Conservation (phyloP, 2,113 vertebrate genomes). For the Loxodonta africana region DNA sequence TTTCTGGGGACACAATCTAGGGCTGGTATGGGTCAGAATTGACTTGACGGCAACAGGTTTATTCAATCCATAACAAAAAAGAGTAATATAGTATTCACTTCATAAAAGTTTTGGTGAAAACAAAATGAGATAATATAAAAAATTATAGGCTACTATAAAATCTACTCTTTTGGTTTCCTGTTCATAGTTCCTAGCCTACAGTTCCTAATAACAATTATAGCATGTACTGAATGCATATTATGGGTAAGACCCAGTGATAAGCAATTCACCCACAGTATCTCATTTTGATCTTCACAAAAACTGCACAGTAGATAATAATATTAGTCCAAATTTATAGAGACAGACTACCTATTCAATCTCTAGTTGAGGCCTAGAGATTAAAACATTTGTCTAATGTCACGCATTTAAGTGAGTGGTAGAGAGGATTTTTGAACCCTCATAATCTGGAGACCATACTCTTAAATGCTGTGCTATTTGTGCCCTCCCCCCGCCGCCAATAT, state of each 20-base stretch:
- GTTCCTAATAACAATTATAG: background rate
- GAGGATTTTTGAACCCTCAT: background rate
- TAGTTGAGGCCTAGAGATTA: background rate
- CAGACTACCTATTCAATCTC: too few species aligned
- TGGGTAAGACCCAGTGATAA: background rate
- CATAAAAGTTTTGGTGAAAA: too few species aligned
- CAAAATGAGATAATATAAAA: too few species aligned
- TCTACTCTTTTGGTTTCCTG: background rate
- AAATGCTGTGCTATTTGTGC: background rate
- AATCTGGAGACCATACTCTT: background rate
- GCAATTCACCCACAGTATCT: background rate
- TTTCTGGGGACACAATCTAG: too few species aligned
- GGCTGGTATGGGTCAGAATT: too few species aligned
- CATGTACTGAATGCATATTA: background rate
- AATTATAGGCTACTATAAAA: background rate
- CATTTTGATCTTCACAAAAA: background rate
- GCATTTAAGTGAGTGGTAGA: background rate
- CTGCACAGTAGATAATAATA: background rate
- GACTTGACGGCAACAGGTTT: too few species aligned
- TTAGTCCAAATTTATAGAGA: constrained; percentile 35
- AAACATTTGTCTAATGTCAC: background rate
- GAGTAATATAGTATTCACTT: too few species aligned
- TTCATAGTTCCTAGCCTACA: background rate
- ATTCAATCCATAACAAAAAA: too few species aligned
- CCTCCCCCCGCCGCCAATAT: background rate